These are phyloP conservation scores for Chromoteleia sp. DNA, from an alignment of 2,888 invertebrate genomes.

Conservation along the genomic window DNA sequence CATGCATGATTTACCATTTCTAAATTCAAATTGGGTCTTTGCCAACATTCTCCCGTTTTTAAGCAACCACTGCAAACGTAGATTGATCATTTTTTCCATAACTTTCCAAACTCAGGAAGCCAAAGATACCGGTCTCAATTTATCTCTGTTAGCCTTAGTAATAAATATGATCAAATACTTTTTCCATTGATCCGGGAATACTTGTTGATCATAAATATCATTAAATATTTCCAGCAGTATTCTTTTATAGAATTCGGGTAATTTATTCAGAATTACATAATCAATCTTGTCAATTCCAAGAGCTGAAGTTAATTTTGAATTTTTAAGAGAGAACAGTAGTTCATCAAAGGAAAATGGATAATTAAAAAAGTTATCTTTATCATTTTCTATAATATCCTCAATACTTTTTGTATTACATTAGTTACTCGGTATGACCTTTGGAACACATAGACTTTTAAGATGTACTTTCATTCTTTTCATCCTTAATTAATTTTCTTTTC, in stretches of 20 bases:
- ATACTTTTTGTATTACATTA: too few species aligned
- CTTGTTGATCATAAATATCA: slow-evolving; percentile 6
- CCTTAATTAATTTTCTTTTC: too few species aligned
- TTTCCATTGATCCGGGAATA: slow-evolving; percentile 55
- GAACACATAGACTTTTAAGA: too few species aligned
- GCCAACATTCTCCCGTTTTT: slow-evolving; percentile 1
- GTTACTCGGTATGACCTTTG: too few species aligned
- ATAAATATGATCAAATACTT: slow-evolving; percentile 59
- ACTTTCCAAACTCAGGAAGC: slow-evolving; percentile 59
- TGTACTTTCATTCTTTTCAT: too few species aligned
- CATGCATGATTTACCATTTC: slow-evolving; percentile 25
- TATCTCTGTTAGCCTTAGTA: slow-evolving; percentile 52
- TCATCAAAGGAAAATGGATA: slow-evolving; percentile 27
- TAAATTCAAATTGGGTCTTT: slow-evolving; percentile 13
- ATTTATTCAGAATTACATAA: slow-evolving; percentile 9
- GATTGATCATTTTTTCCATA: slow-evolving; percentile 55
- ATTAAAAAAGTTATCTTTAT: neutral
- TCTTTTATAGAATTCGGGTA: slow-evolving; percentile 39
- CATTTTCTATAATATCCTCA: too few species aligned
- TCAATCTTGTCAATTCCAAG: slow-evolving; percentile 46
- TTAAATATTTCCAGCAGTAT: slow-evolving; percentile 30
- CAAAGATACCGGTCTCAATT: slow-evolving; percentile 64
- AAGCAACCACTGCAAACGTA: slow-evolving; percentile 39
- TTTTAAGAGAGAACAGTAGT: slow-evolving; percentile 6
- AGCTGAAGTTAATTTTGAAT: slow-evolving; percentile 22